Percentiles rank a stretch among this genome's conserved stretches.
Evolutionary conservation across 2,888 invertebrate species (phyloP).

Genomic region (Leucozona laternaria): DNA sequence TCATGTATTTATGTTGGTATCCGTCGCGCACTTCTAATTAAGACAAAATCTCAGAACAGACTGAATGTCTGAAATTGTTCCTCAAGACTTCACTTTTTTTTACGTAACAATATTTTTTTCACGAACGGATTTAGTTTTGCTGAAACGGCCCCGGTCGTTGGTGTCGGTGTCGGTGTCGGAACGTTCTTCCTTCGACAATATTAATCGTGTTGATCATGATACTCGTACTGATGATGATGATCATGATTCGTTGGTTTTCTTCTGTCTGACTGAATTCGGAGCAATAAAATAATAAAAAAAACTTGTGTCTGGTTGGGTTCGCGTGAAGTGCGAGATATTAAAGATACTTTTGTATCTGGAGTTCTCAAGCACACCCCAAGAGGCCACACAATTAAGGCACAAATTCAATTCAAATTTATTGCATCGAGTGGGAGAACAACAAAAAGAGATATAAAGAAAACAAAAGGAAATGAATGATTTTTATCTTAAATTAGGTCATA

Average conservation of each 20-base stretch:
- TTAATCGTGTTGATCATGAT: slow-evolving; percentile 59
- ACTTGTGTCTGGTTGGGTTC: slow-evolving; percentile 42
- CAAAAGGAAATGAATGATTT: slow-evolving; percentile 38
- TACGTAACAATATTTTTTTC: slow-evolving; percentile 50
- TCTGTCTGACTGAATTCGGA: slow-evolving; percentile 31
- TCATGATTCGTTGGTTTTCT: slow-evolving; percentile 34
- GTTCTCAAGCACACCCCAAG: slow-evolving; percentile 60
- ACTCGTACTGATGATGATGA: slow-evolving; percentile 12
- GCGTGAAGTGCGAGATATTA: slow-evolving; percentile 58
- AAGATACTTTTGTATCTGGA: slow-evolving; percentile 59
- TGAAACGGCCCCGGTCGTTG: slow-evolving; percentile 4
- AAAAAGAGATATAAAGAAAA: background rate
- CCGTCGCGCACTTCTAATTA: slow-evolving; percentile 67
- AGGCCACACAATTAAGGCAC: slow-evolving; percentile 59
- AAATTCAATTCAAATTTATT: slow-evolving; percentile 53
- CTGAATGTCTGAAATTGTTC: slow-evolving; percentile 73
- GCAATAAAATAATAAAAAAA: slow-evolving; percentile 23
- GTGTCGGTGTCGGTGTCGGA: background rate
- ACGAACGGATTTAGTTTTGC: slow-evolving; percentile 46
- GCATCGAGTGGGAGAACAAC: slow-evolving; percentile 57
- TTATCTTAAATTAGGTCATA: slow-evolving; percentile 61
- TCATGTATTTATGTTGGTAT: slow-evolving; percentile 3
- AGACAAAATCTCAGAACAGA: slow-evolving; percentile 73
- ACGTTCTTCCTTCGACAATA: slow-evolving; percentile 66
- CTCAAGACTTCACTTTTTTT: slow-evolving; percentile 54